These are phyloP conservation scores for Penelope pileata DNA, from an alignment of 2,113 vertebrate species.

Conservation along the genomic window DNA sequence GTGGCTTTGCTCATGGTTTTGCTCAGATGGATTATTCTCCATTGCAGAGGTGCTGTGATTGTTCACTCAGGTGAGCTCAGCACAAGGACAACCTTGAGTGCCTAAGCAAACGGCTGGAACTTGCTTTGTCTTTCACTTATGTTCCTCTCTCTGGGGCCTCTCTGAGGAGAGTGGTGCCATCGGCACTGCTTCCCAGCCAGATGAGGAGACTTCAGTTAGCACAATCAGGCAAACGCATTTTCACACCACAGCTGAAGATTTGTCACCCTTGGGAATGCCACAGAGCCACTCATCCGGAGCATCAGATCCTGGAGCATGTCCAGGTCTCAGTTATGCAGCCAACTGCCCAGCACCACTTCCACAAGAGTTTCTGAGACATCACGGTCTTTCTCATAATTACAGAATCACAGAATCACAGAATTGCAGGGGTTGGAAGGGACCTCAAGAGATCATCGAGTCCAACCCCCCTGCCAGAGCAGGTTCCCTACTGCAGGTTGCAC, in stretches of 20 bases:
- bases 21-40: neutral
- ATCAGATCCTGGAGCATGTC: rapidly evolving
- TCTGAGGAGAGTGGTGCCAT: neutral
- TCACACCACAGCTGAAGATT: neutral
- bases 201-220: neutral
- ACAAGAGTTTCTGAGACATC: neutral
- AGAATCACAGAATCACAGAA: too few species aligned
- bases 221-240: rapidly evolving
- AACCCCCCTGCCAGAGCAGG: too few species aligned
- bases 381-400: neutral
- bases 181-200: neutral
- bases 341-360: neutral
- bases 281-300: rapidly evolving
- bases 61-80: neutral
- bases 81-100: neutral
- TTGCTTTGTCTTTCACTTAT: neutral
- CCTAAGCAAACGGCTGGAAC: neutral
- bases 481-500: too few species aligned
- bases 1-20: neutral
- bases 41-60: rapidly evolving
- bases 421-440: too few species aligned
- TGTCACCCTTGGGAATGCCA: rapidly evolving
- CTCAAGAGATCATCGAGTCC: too few species aligned
- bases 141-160: neutral
- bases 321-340: neutral